Evolutionary conservation across 2,797 vertebrate species (phyloP).

Genomic region (Danio albolineatus): DNA sequence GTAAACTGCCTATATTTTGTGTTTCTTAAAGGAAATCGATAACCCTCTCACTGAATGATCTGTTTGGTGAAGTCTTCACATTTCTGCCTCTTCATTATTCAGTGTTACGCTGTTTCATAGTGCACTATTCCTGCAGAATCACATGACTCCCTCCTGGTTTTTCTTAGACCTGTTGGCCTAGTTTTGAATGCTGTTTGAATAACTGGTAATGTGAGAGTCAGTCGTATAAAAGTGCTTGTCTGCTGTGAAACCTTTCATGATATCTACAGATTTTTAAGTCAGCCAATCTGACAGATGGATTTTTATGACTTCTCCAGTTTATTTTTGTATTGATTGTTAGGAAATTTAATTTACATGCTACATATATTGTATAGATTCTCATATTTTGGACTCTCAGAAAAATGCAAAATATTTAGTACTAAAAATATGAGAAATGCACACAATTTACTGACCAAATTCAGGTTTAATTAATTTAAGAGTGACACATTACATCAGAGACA

Average conservation of each 20-base stretch:
- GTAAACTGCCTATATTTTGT: too few species aligned
- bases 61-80: background rate
- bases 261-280: background rate
- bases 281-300: background rate
- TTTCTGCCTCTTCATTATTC: slow-evolving; percentile 1
- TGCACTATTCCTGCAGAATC: background rate
- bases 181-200: background rate
- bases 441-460: slow-evolving; percentile 30
- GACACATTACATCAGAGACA: slow-evolving; percentile 23
- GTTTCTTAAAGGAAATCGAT: too few species aligned
- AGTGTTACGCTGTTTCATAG: background rate
- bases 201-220: background rate
- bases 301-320: background rate
- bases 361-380: background rate
- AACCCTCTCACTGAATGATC: background rate
- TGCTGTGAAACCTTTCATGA: background rate
- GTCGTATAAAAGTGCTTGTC: background rate
- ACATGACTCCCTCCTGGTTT: background rate
- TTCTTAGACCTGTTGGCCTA: background rate
- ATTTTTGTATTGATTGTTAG: background rate
- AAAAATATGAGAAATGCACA: background rate
- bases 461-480: slow-evolving; percentile 52
- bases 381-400: background rate
- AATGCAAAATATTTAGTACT: background rate
- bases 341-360: background rate